These are phyloP conservation scores for Lasius platythorax DNA, from an alignment of 2,888 invertebrate genomes.

Conservation along the genomic window DNA sequence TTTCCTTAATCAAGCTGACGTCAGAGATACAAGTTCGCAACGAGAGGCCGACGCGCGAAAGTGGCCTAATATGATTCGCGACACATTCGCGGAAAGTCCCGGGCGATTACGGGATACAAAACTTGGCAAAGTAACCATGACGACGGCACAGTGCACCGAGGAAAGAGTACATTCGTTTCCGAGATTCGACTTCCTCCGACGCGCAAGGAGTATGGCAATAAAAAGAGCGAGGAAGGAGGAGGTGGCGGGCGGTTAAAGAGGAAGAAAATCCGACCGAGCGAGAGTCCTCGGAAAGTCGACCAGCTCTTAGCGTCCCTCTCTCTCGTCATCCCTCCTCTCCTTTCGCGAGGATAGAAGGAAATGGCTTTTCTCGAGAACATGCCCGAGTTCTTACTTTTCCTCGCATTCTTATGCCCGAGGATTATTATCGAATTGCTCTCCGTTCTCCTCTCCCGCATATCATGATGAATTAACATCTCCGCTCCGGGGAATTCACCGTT, in stretches of 20 bases:
- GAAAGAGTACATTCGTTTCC: conserved; percentile 69
- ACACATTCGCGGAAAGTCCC: conserved; percentile 60
- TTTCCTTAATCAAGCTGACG: conserved; percentile 15
- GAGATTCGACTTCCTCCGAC: conserved; percentile 49
- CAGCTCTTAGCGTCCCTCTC: conserved; percentile 54
- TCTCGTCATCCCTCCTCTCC: conserved; percentile 52
- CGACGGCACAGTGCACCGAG: conserved; percentile 79
- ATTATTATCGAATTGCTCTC: conserved; percentile 41
- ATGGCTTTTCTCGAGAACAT: conserved; percentile 43
- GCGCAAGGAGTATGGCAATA: conserved; percentile 44
- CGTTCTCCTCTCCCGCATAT: conserved; percentile 27
- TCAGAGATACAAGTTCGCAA: conserved; percentile 32
- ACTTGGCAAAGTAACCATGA: conserved; percentile 75
- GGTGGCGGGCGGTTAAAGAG: conserved; percentile 42
- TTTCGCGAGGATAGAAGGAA: conserved; percentile 38
- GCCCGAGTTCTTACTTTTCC: neutral
- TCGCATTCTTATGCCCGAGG: conserved; percentile 46
- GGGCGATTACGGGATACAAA: conserved; percentile 72
- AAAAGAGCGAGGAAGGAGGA: conserved; percentile 43
- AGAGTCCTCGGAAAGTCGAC: conserved; percentile 30
- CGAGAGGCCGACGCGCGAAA: conserved; percentile 35
- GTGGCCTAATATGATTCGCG: conserved; percentile 61
- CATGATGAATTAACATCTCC: conserved; percentile 40
- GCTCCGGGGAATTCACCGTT: neutral
- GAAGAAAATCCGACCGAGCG: conserved; percentile 25